Percentiles rank a stretch among this genome's conserved stretches.
Evolutionary conservation across 2,113 vertebrate genomes (phyloP).

Genomic region (Fregata magnificens): DNA sequence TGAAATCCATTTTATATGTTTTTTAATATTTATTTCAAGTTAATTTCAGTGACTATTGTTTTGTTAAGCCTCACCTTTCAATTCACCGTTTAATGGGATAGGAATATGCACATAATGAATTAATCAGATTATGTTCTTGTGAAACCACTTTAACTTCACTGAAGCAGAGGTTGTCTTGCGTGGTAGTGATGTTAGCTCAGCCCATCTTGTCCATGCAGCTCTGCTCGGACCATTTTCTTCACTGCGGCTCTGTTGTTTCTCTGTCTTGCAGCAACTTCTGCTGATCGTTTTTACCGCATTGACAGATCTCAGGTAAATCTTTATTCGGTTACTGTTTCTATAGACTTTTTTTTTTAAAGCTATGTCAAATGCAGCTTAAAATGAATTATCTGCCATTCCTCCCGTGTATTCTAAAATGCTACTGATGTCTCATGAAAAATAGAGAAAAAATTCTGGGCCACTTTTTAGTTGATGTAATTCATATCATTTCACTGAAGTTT

Average conservation of each 20-base stretch:
- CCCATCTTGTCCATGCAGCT: background rate
- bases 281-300: conserved; percentile 96
- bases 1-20: background rate
- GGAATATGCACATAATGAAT: background rate
- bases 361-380: background rate
- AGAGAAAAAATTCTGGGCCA: background rate
- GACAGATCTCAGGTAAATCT: conserved; percentile 96
- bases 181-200: background rate
- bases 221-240: background rate
- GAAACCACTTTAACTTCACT: background rate
- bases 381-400: background rate
- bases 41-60: background rate
- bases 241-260: background rate
- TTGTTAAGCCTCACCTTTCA: background rate
- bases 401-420: background rate
- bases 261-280: conserved; percentile 86
- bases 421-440: background rate
- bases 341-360: background rate
- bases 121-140: background rate
- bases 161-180: background rate
- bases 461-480: background rate
- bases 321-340: background rate
- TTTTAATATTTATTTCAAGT: background rate
- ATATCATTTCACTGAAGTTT: background rate
- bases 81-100: background rate